phyloP scores from a whole-genome alignment of 2,113 vertebrate genomes.

The Petromus typicus region DNA sequence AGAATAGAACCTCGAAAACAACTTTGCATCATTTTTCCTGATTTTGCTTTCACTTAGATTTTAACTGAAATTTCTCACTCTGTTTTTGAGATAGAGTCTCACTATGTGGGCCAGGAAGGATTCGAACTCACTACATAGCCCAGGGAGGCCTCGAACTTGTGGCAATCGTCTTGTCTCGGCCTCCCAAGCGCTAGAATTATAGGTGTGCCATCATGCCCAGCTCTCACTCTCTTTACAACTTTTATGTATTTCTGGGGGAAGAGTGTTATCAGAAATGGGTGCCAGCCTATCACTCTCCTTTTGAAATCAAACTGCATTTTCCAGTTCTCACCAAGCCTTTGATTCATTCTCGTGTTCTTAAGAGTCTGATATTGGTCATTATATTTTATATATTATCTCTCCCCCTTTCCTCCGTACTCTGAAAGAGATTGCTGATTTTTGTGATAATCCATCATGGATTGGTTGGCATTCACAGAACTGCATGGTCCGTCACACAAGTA shows the following conservation, averaged over 20 bases:
- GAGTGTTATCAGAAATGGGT: neutral
- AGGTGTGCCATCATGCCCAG: too few species aligned
- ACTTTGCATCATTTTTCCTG: neutral
- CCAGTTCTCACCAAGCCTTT: constrained; percentile 38
- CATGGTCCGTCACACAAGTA: neutral
- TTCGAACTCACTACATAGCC: too few species aligned
- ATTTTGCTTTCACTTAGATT: constrained; percentile 43
- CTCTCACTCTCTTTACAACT: neutral
- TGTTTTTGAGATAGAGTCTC: too few species aligned
- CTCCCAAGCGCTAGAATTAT: too few species aligned
- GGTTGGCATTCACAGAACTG: neutral
- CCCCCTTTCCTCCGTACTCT: neutral
- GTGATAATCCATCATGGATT: neutral
- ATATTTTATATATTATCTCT: neutral
- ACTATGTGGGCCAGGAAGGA: too few species aligned
- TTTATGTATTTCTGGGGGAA: neutral
- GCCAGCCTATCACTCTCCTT: neutral
- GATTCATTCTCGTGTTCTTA: constrained; percentile 23
- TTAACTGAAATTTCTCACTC: constrained; percentile 2
- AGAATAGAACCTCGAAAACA: neutral
- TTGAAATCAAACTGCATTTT: constrained; percentile 53
- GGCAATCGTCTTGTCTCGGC: too few species aligned
- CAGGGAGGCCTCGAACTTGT: too few species aligned
- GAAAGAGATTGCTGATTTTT: constrained; percentile 55
- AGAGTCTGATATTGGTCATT: constrained; percentile 47